Base-by-base conservation (phyloP, 2,888 invertebrate species). In the Platycheirus albimanus region DNA sequence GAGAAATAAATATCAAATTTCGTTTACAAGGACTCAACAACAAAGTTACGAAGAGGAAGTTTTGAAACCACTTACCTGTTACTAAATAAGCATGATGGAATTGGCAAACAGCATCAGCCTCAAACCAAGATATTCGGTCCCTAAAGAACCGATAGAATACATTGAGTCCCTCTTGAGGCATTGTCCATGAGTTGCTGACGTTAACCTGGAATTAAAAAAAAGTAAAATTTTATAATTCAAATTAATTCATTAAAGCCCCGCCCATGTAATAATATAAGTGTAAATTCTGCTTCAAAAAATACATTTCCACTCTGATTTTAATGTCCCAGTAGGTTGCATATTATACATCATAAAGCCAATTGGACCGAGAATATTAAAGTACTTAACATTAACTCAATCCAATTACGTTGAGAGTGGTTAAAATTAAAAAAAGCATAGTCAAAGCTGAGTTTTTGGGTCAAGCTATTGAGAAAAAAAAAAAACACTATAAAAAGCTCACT, bases 91-190 rank as follows among this genome's bases (percentile, higher is more conserved):
- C 95, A 89, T 95, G 95, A 90, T 95, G 95, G 87, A 95, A 95
- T 91, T 95, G 95, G 90, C 95, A 95, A 67, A 96, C 95, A 33
- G 95, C 95, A 88, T 96, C 95, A 2, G 96, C 96, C 89, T 95
- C 96, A 89, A 95, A 95, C 95, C 95, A 96, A 47, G 95, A 95
- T 89, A 95, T 95, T 90, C 95, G 94, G 91, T 96, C 95, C 86
- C 95, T 93, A 92, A 96, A 95, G 92, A 95, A 95, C 87, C 95
- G 94, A 91, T 95, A 95, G 92, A 96, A 95, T 76, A 95, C 95
- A 81, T 95, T 95, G 88, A 95, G 95, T 28, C 95, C 95, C 88
- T 95, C 95, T 89, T 95, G 95, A 7, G 95, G 95, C 87, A 95
- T 92, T 86, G 95, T 94, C 96, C 96, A 96, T 85, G 95, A 94